Percentiles rank a stretch among this genome's conserved stretches.
phyloP scores from a whole-genome alignment of 2,797 vertebrate genomes.

The Tangara arthus region DNA sequence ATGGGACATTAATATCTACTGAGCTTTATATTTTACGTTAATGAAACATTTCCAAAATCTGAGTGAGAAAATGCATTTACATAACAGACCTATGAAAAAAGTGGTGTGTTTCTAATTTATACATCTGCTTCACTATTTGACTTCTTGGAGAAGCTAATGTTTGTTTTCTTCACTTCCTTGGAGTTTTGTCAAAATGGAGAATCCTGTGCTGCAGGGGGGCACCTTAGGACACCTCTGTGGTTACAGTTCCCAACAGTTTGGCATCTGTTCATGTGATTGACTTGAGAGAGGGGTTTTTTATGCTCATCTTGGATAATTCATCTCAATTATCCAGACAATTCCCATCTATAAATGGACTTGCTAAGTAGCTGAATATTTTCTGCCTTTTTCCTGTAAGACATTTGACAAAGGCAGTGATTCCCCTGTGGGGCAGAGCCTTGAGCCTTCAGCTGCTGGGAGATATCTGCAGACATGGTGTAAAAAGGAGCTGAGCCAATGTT shows the following conservation, averaged over 20 bases:
- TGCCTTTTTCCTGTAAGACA: background rate
- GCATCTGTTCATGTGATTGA: background rate
- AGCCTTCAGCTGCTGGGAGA: background rate
- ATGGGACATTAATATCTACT: background rate
- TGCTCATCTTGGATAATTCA: background rate
- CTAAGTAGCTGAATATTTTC: background rate
- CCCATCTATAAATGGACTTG: background rate
- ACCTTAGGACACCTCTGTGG: background rate
- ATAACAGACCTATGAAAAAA: background rate
- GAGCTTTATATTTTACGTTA: background rate
- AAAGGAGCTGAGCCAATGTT: background rate
- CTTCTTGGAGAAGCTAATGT: background rate
- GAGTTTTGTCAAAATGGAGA: background rate
- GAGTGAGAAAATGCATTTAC: background rate
- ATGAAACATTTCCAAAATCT: background rate
- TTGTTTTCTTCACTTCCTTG: background rate
- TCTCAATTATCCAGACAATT: background rate
- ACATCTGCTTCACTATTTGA: rapidly evolving
- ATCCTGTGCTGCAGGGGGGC: background rate
- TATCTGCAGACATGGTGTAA: background rate
- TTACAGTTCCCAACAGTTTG: background rate
- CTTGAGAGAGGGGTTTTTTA: background rate
- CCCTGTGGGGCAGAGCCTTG: background rate
- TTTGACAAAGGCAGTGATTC: background rate
- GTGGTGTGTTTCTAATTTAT: background rate